These are phyloP conservation scores for Drosophila diplacantha DNA, from an alignment of 2,888 invertebrate species.

Conservation along the genomic window DNA sequence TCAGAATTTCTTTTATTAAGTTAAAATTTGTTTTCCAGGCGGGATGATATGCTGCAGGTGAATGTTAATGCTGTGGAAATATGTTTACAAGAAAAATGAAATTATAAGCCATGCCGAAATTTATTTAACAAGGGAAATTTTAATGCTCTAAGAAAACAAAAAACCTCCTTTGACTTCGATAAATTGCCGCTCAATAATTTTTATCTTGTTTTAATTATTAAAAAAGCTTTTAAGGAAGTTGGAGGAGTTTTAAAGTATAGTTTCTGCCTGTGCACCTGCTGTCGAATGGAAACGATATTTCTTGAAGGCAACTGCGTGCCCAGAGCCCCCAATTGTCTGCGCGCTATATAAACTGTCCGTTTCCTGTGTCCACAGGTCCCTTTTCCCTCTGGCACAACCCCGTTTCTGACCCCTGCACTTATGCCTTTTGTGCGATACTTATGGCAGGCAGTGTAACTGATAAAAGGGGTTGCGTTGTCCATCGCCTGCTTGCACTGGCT, in stretches of 20 bases:
- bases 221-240: neutral
- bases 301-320: slow-evolving; percentile 7
- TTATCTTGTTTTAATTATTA: neutral
- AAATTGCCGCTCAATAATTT: neutral
- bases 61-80: neutral
- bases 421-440: slow-evolving; percentile 58
- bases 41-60: neutral
- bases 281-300: neutral
- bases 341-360: slow-evolving; percentile 32
- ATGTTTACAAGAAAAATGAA: neutral
- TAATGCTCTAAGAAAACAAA: neutral
- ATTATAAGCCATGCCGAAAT: neutral
- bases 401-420: slow-evolving; percentile 7
- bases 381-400: neutral
- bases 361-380: slow-evolving; percentile 16
- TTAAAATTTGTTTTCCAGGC: slow-evolving; percentile 10
- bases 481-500: slow-evolving; percentile 32
- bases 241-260: neutral
- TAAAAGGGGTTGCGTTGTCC: slow-evolving; percentile 47
- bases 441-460: slow-evolving; percentile 56
- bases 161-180: too few relatives aligned
- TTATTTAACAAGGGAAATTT: neutral
- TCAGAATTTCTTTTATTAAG: slow-evolving; percentile 10
- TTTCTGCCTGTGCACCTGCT: slow-evolving; percentile 4
- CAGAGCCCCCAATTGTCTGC: slow-evolving; percentile 21